A percentile compares a stretch with the other conserved stretches of the same genome.
Evolutionary conservation across 1,140 invertebrate genomes (phyloP).

Genomic region (Heliothis virescens): DNA sequence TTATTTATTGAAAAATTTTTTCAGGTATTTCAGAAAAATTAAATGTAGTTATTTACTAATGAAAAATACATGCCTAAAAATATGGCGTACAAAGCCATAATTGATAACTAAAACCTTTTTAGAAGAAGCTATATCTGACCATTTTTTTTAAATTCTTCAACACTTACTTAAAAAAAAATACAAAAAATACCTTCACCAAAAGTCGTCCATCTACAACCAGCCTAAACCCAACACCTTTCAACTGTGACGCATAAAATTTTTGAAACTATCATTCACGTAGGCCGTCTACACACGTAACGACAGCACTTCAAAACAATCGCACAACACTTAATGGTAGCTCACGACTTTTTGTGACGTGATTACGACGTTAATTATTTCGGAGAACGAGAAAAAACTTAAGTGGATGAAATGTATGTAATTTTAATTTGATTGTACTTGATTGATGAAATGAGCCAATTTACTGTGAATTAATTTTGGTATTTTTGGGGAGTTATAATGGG

Average conservation of each 20-base stretch:
- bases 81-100: no score
- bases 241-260: background rate
- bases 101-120: no score
- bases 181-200: no score
- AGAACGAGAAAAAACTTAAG: background rate
- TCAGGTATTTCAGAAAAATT: no score
- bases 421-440: conserved; percentile 18
- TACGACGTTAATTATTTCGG: background rate
- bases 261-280: background rate
- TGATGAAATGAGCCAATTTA: conserved; percentile 20
- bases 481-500: background rate
- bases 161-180: no score
- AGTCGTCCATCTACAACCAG: no score
- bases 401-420: conserved; percentile 30
- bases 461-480: background rate
- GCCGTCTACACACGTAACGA: background rate
- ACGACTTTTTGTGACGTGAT: background rate
- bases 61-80: no score
- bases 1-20: no score
- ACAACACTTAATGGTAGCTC: background rate
- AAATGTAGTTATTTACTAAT: no score
- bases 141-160: no score
- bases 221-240: no score
- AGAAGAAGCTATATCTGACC: no score
- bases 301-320: background rate